Evolutionary conservation across 2,797 vertebrate genomes (phyloP), one percentile per base, ranked within the genome.

Genomic region (Myoxocephalus aenaeus): DNA sequence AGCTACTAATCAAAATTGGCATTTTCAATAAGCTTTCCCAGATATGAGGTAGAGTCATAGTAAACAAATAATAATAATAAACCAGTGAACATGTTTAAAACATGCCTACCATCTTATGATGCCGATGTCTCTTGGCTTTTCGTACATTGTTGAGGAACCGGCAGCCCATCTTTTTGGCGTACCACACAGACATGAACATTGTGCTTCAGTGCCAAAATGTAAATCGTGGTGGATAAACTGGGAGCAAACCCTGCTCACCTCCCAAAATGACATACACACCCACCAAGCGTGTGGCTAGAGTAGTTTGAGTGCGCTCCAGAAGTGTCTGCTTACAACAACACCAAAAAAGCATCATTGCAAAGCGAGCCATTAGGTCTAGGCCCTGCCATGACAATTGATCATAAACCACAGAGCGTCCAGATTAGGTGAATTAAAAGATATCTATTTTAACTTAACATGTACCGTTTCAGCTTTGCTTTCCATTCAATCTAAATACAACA

Each of bases 181-280:
- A 95, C 96, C 95, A 96, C 82, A 96, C 95, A 1, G 96, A 96
- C 87, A 96, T 95, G 72, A 96, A 95, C 95, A 96, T 95, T 68
- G 72, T 87, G 86, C 51, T 73, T 75, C 86, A 70, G 74, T 74
- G 82, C 78, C 70, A 70, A 76, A 77, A 76, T 75, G 36, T 20
- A 67, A 85, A 70, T 44, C 0, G 12, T 10, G 7, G 8, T 34
- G 66, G 65, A 80, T 66, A 77, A 44, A 79, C 73, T 78, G 65
- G 58, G 34, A 86, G 71, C 73, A 70, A 78, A 81, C 74, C 57
- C 68, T 65, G 84, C 56, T 85, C 75, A 79, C 74, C 70, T 83
- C 83, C 66, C 65, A 63, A 80, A 87, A 81, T 48, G 32, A 80
- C 71, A 70, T 5, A 68, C 70, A 83, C 75, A 56, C 59, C 62